Evolutionary conservation across 2,888 invertebrate genomes (phyloP).

Genomic region (Nemapogon koenigi): DNA sequence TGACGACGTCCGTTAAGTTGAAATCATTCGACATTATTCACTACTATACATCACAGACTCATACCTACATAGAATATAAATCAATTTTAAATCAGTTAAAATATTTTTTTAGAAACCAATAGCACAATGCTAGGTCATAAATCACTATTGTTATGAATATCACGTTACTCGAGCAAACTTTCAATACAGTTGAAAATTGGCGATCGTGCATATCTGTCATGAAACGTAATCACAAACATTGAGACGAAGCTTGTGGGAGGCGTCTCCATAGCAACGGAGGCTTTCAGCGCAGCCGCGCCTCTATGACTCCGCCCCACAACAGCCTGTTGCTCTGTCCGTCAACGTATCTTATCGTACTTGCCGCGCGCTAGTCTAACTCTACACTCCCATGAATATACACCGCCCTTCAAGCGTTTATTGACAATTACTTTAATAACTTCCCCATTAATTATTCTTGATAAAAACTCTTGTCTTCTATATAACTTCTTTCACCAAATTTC

Average conservation of each 20-base stretch:
- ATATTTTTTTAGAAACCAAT: too few species aligned
- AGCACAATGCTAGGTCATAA: too few species aligned
- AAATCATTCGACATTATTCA: too few species aligned
- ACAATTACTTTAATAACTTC: constrained; percentile 1
- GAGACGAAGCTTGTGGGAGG: constrained; percentile 28
- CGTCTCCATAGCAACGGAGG: constrained; percentile 52
- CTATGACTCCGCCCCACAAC: constrained; percentile 40
- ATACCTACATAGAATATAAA: too few species aligned
- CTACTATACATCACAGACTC: too few species aligned
- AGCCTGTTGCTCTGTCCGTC: constrained; percentile 52
- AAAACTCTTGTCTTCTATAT: neutral
- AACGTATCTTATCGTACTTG: constrained; percentile 7
- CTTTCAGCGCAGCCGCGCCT: constrained; percentile 42
- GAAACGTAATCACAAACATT: constrained; percentile 46
- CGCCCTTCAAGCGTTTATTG: constrained; percentile 2
- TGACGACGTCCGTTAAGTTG: too few species aligned
- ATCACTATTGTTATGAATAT: too few species aligned
- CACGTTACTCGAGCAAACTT: neutral
- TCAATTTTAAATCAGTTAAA: too few species aligned
- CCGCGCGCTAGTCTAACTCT: constrained; percentile 38
- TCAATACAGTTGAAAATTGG: neutral
- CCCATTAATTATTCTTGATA: neutral
- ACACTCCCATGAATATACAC: constrained; percentile 30
- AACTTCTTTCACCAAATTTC: neutral
- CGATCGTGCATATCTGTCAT: neutral